These are phyloP conservation scores for Saxicola maurus DNA, from an alignment of 2,797 vertebrate species.

Conservation along the genomic window DNA sequence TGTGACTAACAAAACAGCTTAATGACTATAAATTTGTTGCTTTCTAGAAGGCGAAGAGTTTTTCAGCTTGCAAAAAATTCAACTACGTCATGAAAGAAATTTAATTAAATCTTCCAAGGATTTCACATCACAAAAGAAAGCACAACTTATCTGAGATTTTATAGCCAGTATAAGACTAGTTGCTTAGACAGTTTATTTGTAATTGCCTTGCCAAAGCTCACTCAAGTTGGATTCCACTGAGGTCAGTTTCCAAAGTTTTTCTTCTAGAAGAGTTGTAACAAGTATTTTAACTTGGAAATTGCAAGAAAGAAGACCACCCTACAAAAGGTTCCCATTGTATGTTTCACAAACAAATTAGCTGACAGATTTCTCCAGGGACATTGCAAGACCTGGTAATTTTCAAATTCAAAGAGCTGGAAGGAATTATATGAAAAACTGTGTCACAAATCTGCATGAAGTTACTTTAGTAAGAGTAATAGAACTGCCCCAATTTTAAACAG, in stretches of 20 bases:
- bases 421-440: background rate
- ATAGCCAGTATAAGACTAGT: background rate
- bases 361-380: background rate
- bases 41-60: background rate
- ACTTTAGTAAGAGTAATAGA: background rate
- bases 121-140: background rate
- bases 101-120: background rate
- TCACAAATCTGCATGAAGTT: background rate
- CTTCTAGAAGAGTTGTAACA: background rate
- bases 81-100: background rate
- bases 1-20: background rate
- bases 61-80: background rate
- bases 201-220: background rate
- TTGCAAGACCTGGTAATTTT: background rate
- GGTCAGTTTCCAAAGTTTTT: background rate
- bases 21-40: background rate
- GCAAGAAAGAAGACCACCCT: background rate
- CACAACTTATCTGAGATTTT: background rate
- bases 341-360: slow-evolving; percentile 5
- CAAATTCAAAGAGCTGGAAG: background rate
- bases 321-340: background rate
- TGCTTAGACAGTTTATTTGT: background rate
- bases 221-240: background rate
- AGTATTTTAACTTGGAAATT: background rate
- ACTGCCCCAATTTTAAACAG: background rate